phyloP scores from a whole-genome alignment of 2,113 vertebrate species.

The Atlantisia rogersi region DNA sequence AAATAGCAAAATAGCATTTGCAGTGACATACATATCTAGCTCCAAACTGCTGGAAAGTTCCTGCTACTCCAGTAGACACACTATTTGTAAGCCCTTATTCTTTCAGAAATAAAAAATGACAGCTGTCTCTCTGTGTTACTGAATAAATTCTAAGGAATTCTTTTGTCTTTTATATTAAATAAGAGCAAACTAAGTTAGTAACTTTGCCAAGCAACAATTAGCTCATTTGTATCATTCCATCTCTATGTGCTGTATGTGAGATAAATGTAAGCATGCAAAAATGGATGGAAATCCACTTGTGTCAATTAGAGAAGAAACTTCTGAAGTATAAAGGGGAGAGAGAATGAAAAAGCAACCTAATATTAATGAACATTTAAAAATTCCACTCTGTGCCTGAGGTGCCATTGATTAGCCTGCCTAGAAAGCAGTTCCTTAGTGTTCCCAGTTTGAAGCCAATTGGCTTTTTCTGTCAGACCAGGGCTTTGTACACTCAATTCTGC shows the following conservation, averaged over 20 bases:
- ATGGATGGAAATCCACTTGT: neutral
- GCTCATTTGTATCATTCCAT: neutral
- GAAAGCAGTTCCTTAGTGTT: neutral
- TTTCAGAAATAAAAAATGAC: neutral
- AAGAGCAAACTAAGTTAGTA: neutral
- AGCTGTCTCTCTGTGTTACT: neutral
- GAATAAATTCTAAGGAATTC: neutral
- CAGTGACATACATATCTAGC: neutral
- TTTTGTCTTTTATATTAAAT: neutral
- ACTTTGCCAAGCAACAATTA: neutral
- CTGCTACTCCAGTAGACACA: neutral
- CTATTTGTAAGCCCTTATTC: neutral
- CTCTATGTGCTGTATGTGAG: neutral
- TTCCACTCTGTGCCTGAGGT: neutral
- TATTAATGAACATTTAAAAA: constrained; percentile 22
- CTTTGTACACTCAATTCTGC: constrained; percentile 22
- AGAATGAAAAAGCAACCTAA: neutral
- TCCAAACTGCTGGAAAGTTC: neutral
- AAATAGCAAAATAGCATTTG: neutral
- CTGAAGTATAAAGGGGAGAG: neutral
- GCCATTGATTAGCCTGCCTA: constrained; percentile 17
- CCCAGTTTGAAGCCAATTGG: constrained; percentile 21
- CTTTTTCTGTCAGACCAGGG: constrained; percentile 6
- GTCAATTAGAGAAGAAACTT: neutral
- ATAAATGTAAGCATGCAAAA: neutral